Conservation (phyloP, 2,113 vertebrate species). For the mouse (Mus musculus) region DNA sequence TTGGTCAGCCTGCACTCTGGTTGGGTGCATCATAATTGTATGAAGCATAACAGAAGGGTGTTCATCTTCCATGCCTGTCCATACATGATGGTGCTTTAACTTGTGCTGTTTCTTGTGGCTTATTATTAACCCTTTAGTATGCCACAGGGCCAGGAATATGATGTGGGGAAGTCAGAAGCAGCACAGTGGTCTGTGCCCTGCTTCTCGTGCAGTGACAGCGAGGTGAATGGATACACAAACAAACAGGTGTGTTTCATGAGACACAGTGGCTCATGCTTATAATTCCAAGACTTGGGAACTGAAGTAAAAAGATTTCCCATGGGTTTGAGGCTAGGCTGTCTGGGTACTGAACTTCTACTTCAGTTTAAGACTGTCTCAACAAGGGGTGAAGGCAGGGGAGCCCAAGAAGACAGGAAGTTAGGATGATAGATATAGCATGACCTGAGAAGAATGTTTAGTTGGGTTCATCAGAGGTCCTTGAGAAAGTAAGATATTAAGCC, state of each 20-base stretch:
- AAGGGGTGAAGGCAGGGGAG: neutral
- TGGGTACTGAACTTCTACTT: neutral
- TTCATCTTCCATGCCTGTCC: neutral
- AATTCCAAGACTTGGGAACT: neutral
- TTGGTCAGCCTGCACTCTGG: neutral
- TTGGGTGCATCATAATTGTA: neutral
- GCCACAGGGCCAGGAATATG: neutral
- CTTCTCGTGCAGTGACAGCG: neutral
- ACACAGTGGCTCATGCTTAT: neutral
- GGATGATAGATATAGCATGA: neutral
- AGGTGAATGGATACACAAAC: neutral
- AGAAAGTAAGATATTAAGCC: neutral
- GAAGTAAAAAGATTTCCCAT: neutral
- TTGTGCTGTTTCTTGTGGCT: neutral
- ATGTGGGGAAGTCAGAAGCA: neutral
- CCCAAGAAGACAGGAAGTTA: neutral
- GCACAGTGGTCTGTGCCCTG: neutral
- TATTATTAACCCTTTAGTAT: constrained; percentile 20
- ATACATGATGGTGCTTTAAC: neutral
- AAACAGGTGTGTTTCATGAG: neutral
- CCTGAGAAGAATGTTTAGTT: neutral
- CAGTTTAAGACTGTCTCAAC: neutral
- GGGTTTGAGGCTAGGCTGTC: neutral
- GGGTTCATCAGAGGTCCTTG: neutral
- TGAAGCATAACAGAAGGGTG: neutral